Percentiles rank a stretch among this genome's conserved stretches.
These are phyloP conservation scores for Osmoderma eremita DNA, from an alignment of 2,888 invertebrate species.

Conservation along the genomic window DNA sequence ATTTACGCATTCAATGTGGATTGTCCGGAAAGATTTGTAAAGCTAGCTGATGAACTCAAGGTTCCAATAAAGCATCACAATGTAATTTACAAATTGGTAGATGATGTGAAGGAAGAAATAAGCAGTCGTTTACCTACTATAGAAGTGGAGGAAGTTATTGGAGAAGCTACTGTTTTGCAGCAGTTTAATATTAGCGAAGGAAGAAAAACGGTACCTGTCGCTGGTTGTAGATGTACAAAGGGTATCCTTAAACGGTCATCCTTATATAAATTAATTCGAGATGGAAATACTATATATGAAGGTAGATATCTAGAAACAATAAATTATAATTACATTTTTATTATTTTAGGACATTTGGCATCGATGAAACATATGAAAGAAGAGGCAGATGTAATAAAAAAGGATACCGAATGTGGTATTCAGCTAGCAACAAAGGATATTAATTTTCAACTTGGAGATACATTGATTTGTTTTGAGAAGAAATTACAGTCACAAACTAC, in stretches of 20 bases:
- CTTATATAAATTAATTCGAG: constrained; percentile 75
- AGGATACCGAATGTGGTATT: constrained; percentile 90
- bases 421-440: constrained; percentile 74
- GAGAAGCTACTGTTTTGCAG: constrained; percentile 87
- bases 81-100: constrained; percentile 93
- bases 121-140: constrained; percentile 75
- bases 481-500: constrained; percentile 73
- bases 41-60: constrained; percentile 66
- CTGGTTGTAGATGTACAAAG: constrained; percentile 86
- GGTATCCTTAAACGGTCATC: constrained; percentile 78
- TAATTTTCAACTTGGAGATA: constrained; percentile 79
- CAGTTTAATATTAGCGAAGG: constrained; percentile 84
- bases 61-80: constrained; percentile 79
- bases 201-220: constrained; percentile 83
- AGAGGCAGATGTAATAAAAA: constrained; percentile 85
- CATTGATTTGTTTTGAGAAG: constrained; percentile 78
- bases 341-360: constrained; percentile 68
- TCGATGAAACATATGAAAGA: constrained; percentile 91
- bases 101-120: constrained; percentile 86
- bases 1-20: constrained; percentile 91
- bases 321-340: constrained; percentile 6
- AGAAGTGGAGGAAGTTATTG: constrained; percentile 79
- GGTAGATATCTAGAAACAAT: constrained; percentile 65
- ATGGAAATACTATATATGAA: constrained; percentile 73
- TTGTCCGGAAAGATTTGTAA: constrained; percentile 64